These are phyloP conservation scores for Neomorphus geoffroyi DNA, from an alignment of 2,797 vertebrate genomes.

Conservation along the genomic window DNA sequence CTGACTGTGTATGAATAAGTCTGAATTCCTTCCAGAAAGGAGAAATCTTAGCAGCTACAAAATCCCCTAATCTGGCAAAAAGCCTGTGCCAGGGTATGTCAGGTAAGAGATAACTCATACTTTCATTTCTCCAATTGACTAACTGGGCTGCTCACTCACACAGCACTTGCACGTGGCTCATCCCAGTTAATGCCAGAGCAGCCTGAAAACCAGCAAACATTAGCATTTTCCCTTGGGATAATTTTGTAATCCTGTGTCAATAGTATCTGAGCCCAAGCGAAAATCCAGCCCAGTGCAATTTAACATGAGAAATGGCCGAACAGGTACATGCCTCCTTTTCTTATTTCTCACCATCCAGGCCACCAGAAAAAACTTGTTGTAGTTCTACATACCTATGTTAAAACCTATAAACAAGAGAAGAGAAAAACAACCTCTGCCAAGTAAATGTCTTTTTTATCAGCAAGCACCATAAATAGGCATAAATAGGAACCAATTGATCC, in stretches of 20 bases:
- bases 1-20: not conserved
- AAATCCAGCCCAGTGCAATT: not conserved
- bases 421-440: not conserved
- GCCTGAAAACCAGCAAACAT: not conserved
- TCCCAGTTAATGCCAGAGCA: not conserved
- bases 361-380: not conserved
- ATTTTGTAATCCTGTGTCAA: not conserved
- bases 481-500: not conserved
- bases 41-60: not conserved
- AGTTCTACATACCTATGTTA: not conserved
- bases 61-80: not conserved
- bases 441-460: not conserved
- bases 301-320: not conserved
- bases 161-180: not conserved
- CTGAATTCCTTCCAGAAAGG: not conserved
- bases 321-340: not conserved
- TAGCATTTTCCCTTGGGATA: not conserved
- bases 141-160: too few species aligned
- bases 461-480: not conserved
- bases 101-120: not conserved
- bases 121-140: not conserved
- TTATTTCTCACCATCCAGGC: not conserved
- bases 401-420: not conserved
- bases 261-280: not conserved
- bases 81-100: not conserved